Percentiles rank a stretch among this genome's conserved stretches.
These are phyloP conservation scores for Panthera leo DNA, from an alignment of 2,113 vertebrate genomes.

Conservation along the genomic window DNA sequence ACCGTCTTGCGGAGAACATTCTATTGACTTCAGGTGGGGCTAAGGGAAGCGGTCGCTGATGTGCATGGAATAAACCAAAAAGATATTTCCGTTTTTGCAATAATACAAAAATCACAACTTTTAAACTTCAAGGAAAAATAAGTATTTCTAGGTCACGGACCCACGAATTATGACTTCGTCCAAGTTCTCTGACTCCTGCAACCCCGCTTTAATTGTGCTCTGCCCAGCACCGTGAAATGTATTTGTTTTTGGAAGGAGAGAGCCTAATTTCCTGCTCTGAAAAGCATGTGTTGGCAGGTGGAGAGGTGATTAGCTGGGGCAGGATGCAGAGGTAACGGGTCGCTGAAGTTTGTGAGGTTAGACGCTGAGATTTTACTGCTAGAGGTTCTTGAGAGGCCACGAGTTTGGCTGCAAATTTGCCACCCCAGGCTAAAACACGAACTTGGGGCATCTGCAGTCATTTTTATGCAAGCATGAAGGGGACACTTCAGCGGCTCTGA, in stretches of 20 bases:
- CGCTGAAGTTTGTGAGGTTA: not conserved
- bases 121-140: not conserved
- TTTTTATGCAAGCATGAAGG: not conserved
- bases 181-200: not conserved
- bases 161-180: not conserved
- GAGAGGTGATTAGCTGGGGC: not conserved
- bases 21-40: too few relatives aligned
- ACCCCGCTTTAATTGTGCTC: not conserved
- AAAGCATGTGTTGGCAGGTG: not conserved
- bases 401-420: not conserved
- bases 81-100: not conserved
- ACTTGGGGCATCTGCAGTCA: not conserved
- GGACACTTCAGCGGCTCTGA: not conserved
- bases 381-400: not conserved
- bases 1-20: accelerated
- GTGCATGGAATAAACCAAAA: not conserved
- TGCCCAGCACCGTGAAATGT: not conserved
- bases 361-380: not conserved
- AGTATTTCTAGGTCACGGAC: not conserved
- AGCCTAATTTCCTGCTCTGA: not conserved
- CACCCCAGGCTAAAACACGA: not conserved
- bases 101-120: not conserved
- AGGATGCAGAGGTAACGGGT: accelerated
- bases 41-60: not conserved
- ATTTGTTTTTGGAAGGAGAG: not conserved